A percentile compares a stretch with the other conserved stretches of the same genome.
These are phyloP conservation scores for Patella vulgata DNA, from an alignment of 1,140 invertebrate species.

Conservation along the genomic window DNA sequence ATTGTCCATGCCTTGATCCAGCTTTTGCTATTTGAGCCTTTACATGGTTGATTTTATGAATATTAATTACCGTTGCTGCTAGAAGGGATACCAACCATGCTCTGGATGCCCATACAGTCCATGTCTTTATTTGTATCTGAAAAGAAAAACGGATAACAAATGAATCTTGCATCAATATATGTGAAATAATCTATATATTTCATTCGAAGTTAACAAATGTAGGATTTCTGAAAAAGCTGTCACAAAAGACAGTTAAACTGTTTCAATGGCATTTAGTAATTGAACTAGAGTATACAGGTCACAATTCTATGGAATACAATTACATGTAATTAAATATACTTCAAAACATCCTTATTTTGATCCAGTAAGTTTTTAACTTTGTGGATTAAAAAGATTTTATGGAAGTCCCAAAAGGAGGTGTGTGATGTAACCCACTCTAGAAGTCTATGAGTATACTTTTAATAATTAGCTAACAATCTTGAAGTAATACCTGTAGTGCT, in stretches of 20 bases:
- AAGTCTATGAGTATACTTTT: too few relatives aligned
- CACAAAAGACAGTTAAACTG: not conserved
- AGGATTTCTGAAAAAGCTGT: not conserved
- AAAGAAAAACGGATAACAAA: not conserved
- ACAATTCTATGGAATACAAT: too few relatives aligned
- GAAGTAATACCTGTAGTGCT: slow-evolving; percentile 18
- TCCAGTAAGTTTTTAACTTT: too few relatives aligned
- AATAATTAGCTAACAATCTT: too few relatives aligned
- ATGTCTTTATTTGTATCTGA: slow-evolving; percentile 16
- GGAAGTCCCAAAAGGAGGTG: too few relatives aligned
- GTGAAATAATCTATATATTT: not conserved
- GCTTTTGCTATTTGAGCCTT: not conserved
- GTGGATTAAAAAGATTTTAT: too few relatives aligned
- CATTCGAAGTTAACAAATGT: not conserved
- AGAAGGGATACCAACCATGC: slow-evolving; percentile 18
- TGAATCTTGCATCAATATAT: not conserved
- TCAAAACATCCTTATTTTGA: too few relatives aligned
- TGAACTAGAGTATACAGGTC: too few relatives aligned
- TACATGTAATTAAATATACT: too few relatives aligned
- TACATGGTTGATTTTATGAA: slow-evolving; percentile 2
- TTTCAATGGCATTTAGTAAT: too few relatives aligned
- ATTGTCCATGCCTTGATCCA: too few relatives aligned
- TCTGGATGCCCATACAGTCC: slow-evolving; percentile 26
- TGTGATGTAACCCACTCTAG: too few relatives aligned
- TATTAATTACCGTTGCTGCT: not conserved